Evolutionary conservation across 1,140 invertebrate species (phyloP).

Genomic region (Chionoecetes opilio): DNA sequence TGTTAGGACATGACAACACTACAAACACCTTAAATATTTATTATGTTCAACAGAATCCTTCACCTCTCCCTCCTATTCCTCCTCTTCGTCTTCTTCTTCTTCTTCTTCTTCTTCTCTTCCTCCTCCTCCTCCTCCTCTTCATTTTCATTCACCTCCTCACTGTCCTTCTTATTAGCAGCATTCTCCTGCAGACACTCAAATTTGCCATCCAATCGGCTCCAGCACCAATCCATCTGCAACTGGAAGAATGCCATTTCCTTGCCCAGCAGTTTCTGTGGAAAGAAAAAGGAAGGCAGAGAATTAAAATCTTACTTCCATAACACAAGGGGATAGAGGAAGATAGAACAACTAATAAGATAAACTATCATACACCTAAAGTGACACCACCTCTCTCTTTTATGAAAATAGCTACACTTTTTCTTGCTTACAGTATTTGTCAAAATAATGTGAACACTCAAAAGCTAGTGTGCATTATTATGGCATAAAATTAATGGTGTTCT

Average conservation of each 20-base stretch:
- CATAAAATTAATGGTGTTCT: no score
- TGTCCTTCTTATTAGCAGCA: neutral
- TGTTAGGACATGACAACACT: neutral
- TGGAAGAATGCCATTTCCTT: conserved; percentile 65
- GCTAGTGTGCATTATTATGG: no score
- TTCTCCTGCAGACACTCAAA: conserved; percentile 41
- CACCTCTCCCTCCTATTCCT: neutral
- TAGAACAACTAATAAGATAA: neutral
- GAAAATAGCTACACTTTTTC: no score
- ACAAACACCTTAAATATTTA: neutral
- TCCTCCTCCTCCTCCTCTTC: conserved; percentile 46
- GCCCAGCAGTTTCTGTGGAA: conserved; percentile 59
- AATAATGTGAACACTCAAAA: no score
- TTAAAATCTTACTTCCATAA: no score
- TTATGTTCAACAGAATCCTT: conserved; percentile 13
- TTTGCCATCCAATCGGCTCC: conserved; percentile 57
- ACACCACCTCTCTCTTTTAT: no score
- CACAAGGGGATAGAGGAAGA: neutral
- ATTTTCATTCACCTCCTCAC: neutral
- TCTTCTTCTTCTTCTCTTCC: neutral
- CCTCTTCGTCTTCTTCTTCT: conserved; percentile 15
- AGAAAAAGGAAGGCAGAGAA: neutral
- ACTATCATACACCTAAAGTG: no score
- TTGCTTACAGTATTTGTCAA: no score
- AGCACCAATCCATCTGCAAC: conserved; percentile 57